A percentile compares a stretch with the other conserved stretches of the same genome.
Evolutionary conservation across 2,113 vertebrate genomes (phyloP).

Genomic region (Eulemur rufifrons): DNA sequence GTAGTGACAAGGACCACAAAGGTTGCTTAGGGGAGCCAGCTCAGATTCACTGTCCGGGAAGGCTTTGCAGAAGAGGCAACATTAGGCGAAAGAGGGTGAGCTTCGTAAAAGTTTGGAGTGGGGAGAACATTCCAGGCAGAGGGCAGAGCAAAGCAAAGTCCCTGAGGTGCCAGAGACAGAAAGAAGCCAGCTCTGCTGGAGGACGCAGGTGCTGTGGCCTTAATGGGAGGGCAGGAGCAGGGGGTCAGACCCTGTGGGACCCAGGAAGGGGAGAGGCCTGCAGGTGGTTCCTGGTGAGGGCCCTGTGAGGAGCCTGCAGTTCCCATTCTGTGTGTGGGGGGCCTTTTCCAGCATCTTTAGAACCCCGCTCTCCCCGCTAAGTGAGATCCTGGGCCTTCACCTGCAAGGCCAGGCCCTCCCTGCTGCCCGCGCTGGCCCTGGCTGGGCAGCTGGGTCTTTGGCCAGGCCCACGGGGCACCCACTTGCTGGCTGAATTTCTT

Average conservation of each 20-base stretch:
- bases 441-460: neutral
- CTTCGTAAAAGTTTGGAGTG: neutral
- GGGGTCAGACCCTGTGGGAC: neutral
- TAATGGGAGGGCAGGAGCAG: neutral
- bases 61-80: neutral
- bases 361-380: too few species aligned
- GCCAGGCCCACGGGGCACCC: neutral
- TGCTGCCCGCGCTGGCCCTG: neutral
- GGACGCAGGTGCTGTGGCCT: too few species aligned
- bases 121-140: neutral
- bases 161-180: neutral
- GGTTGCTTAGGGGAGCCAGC: neutral
- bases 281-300: neutral
- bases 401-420: neutral
- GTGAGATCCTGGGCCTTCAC: neutral
- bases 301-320: neutral
- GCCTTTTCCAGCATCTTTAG: neutral
- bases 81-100: neutral
- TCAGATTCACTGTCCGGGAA: neutral
- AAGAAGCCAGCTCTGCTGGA: neutral
- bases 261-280: neutral
- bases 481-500: neutral
- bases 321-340: rapidly evolving
- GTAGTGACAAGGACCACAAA: neutral
- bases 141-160: neutral